Percentiles rank a stretch among this genome's conserved stretches.
Evolutionary conservation across 2,113 vertebrate genomes (phyloP).

Genomic region (Chloebia gouldiae): DNA sequence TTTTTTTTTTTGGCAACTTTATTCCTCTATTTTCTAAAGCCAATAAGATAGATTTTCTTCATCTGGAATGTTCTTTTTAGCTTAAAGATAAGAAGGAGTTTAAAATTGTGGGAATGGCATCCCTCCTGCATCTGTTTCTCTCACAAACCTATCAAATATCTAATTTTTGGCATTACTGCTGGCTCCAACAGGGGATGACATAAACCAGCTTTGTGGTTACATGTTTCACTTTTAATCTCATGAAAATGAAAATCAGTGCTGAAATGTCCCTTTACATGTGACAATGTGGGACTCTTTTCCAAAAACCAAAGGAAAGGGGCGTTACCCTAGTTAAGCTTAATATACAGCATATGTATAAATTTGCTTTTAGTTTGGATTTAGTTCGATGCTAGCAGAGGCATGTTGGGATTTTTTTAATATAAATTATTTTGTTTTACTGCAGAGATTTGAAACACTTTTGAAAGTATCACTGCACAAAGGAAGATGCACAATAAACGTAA

Average conservation of each 20-base stretch:
- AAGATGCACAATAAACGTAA: background rate
- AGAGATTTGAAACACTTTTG: slow-evolving; percentile 27
- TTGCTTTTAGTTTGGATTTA: slow-evolving; percentile 56
- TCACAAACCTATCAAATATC: slow-evolving; percentile 91
- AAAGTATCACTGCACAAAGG: slow-evolving; percentile 7
- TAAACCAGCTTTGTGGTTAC: slow-evolving; percentile 91
- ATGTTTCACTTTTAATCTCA: slow-evolving; percentile 86
- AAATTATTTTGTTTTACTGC: slow-evolving; percentile 1
- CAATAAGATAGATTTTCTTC: slow-evolving; percentile 79
- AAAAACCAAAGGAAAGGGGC: slow-evolving; percentile 73
- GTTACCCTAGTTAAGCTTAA: slow-evolving; percentile 72
- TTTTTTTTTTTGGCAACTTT: slow-evolving; percentile 73
- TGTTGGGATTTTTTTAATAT: background rate
- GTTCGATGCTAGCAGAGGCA: slow-evolving; percentile 34
- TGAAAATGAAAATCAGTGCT: slow-evolving; percentile 82
- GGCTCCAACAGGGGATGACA: slow-evolving; percentile 84
- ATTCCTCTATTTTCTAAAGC: slow-evolving; percentile 74
- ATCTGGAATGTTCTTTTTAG: slow-evolving; percentile 83
- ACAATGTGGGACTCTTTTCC: slow-evolving; percentile 75
- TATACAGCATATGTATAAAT: slow-evolving; percentile 73
- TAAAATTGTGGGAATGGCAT: slow-evolving; percentile 90
- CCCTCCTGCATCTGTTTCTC: slow-evolving; percentile 85
- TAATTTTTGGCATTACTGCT: slow-evolving; percentile 86
- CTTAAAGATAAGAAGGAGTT: slow-evolving; percentile 87
- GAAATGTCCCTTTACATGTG: slow-evolving; percentile 80